Conservation (phyloP, 2,888 invertebrate genomes). For the Scaptomyza flava region DNA sequence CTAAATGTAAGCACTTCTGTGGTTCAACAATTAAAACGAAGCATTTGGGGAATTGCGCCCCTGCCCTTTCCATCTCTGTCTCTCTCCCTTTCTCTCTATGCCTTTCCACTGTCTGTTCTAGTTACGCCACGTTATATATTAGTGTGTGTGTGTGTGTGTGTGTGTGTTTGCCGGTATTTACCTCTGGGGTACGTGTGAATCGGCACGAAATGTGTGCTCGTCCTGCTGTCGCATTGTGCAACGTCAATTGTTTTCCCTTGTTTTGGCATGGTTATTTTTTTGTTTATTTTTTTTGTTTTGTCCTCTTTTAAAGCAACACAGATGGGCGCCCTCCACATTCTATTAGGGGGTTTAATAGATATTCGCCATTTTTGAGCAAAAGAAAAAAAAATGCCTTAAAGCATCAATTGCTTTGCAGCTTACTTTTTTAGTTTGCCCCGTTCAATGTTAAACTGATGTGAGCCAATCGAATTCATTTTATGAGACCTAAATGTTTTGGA, state of each 20-base stretch:
- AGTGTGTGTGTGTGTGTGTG: conserved; percentile 13
- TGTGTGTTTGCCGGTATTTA: conserved; percentile 59
- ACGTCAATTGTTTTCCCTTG: conserved; percentile 67
- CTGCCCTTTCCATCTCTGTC: not conserved
- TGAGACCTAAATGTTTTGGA: too few species aligned
- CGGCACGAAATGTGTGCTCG: conserved; percentile 52
- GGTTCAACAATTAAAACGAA: conserved; percentile 72
- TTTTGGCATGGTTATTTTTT: conserved; percentile 17
- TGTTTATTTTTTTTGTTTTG: not conserved
- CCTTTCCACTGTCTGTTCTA: not conserved
- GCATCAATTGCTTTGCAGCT: conserved; percentile 30
- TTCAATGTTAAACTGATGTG: not conserved
- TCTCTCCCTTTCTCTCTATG: not conserved
- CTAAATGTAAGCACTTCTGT: conserved; percentile 72
- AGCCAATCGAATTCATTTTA: too few species aligned
- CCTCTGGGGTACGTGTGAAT: conserved; percentile 68
- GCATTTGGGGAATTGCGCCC: conserved; percentile 44
- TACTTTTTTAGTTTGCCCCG: conserved; percentile 34
- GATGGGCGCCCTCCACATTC: conserved; percentile 12
- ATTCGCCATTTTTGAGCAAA: conserved; percentile 27
- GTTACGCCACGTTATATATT: conserved; percentile 12
- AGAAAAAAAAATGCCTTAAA: conserved; percentile 15
- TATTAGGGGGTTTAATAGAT: conserved; percentile 27
- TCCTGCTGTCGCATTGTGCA: conserved; percentile 47
- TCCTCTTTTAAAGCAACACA: conserved; percentile 13